phyloP scores from a whole-genome alignment of 2,113 vertebrate genomes.

The Anoplopoma fimbria region DNA sequence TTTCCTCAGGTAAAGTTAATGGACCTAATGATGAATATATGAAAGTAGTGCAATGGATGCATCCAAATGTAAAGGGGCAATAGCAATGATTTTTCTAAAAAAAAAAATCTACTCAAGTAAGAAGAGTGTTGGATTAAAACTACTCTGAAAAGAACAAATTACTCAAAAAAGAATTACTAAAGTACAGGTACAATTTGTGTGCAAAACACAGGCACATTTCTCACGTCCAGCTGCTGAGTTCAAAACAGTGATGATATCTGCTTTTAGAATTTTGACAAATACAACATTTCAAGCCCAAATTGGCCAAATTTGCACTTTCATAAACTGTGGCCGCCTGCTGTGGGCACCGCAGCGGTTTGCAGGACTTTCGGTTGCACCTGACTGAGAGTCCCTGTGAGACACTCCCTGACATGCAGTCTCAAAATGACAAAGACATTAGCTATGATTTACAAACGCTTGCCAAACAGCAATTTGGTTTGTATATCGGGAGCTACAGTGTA shows the following conservation, averaged over 20 bases:
- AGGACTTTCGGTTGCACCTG: slow-evolving; percentile 30
- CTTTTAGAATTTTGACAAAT: background rate
- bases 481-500: slow-evolving; percentile 36
- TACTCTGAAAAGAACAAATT: no score
- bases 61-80: no score
- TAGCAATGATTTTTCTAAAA: no score
- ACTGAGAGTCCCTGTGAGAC: slow-evolving; percentile 13
- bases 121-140: no score
- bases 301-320: background rate
- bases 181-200: no score
- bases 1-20: background rate
- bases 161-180: no score
- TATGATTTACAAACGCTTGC: slow-evolving; percentile 49
- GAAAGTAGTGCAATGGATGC: no score
- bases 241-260: background rate
- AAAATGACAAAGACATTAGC: slow-evolving; percentile 30
- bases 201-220: background rate
- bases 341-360: background rate
- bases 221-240: background rate
- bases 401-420: background rate
- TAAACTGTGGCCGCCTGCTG: background rate
- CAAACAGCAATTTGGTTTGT: slow-evolving; percentile 55
- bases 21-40: no score
- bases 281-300: background rate
- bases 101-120: no score